Base-by-base conservation (phyloP, 2,888 invertebrate genomes). In the Lottia gigantea region DNA sequence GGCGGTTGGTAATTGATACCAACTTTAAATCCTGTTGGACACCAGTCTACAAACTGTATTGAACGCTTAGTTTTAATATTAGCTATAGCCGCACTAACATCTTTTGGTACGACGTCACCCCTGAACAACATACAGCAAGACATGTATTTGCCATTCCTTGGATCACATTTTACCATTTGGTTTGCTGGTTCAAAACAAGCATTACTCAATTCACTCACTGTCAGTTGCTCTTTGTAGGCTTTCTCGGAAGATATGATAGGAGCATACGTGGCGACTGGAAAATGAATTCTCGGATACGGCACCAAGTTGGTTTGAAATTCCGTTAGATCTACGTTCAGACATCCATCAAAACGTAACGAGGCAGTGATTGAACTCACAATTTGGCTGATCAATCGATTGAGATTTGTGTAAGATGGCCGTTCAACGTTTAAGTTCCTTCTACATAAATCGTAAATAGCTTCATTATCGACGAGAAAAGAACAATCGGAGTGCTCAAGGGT, bases 161-260 rank as follows among this genome's bases (percentile, higher is more conserved):
- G 86, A 75, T 88, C 87, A 76, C 87, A 87, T 76, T 87, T 87
- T 19, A 86, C 87, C 87, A 88, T 86, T 75, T 85, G 85, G 74
- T 85, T 86, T 64, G 82, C 82, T 66, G 85, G 85, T 74, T 86
- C 85, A 71, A 86, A 86, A 72, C 83, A 82, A 25, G 85, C 83
- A 71, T 85, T 85, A 46, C 85, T 86, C 63, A 86, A 84, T 72
- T 86, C 85, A 46, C 86, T 78, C 25, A 85, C 85, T 16, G 85
- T 82, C 55, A 86, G 73, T 73, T 95, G 95, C 89, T 96, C 96
- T 88, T 96, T 96, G 91, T 95, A 95, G 14, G 96, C 96, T 90
- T 95, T 96, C 90, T 96, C 96, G 73, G 96, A 95, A 0, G 95
- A 95, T 90, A 96, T 95, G 85, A 96, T 95, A n/a, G 95, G 96